Evolutionary conservation across 1,140 invertebrate genomes (phyloP), one percentile per base, ranked within the genome.

Genomic region (Lucilia cuprina): DNA sequence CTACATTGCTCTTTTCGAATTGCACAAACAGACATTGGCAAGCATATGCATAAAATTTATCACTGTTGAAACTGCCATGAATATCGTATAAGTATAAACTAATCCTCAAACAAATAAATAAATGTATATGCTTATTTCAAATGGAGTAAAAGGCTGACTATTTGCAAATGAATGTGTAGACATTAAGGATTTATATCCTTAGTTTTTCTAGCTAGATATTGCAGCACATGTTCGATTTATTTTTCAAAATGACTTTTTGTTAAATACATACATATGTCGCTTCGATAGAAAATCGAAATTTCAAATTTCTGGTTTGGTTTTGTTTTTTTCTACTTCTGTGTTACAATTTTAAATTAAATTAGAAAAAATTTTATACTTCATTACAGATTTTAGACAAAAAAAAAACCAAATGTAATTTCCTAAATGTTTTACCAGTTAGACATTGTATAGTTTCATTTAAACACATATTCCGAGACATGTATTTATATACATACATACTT

Each of bases 1-100:
- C 89, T 75, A 78, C 41, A 80, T 84, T 80, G 77, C 74, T 50
- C 9, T 17, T 47, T 49, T 60, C 14, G n/a, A 47, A 19, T 21
- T 47, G 21, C 82, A 83, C 21, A 8, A 34, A 47, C 47, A 19
- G 34, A 19, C 9, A n/a, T 7, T 10, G 7, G 30, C 65, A 74
- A 82, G 60, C 50, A 65, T 19, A 84, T 84, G 83, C 49, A 78
- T 47, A 47, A 78, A 78, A 78, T 78, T 78, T 78, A 78, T 78
- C 75, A 78, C 75, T 47, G 35, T 47, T 47, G 17, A 47, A 47
- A 78, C 49, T 78, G 30, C 35, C 25, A 30, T 30, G 25, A 30
- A 30, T 30, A 30, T 30, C 25, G 25, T 30, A 30, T 30, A 30
- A 30, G 25, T 30, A 30, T 3, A 30, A 30, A 30, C 25, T 30